Percentiles rank a stretch among this genome's conserved stretches.
phyloP scores from a whole-genome alignment of 1,140 invertebrate genomes.

The Temnothorax curvispinosus region DNA sequence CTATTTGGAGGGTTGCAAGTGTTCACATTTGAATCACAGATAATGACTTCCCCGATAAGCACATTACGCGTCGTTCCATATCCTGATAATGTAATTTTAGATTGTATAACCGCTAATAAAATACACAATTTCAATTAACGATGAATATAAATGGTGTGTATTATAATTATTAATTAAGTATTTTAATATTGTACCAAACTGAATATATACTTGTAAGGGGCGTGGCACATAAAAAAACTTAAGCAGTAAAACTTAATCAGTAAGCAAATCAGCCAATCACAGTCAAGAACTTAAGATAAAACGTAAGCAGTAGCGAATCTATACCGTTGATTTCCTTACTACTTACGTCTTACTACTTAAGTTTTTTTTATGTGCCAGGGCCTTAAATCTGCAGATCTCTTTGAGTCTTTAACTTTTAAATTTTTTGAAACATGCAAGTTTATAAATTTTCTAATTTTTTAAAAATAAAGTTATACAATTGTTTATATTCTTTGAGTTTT shows the following conservation, averaged over 20 bases:
- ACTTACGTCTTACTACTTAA: too few species aligned
- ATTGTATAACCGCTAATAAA: not conserved
- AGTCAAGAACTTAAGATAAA: too few species aligned
- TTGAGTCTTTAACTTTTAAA: not conserved
- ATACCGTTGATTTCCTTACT: too few species aligned
- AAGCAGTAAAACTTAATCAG: too few species aligned
- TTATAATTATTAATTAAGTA: not conserved
- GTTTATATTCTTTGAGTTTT: not conserved
- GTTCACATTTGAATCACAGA: not conserved
- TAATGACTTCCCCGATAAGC: slow-evolving; percentile 14
- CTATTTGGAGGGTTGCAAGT: not conserved
- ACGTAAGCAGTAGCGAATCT: too few species aligned
- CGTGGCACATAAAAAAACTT: too few species aligned
- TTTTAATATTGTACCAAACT: not conserved
- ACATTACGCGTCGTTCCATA: not conserved
- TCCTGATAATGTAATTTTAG: slow-evolving; percentile 18
- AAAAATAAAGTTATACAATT: not conserved
- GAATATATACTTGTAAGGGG: not conserved
- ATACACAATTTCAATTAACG: not conserved
- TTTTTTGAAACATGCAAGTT: not conserved
- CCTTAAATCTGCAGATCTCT: not conserved
- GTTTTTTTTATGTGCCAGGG: too few species aligned
- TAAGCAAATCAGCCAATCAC: too few species aligned
- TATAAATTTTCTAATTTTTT: not conserved
- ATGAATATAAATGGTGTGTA: not conserved